phyloP scores from a whole-genome alignment of 1,140 invertebrate genomes.

The Phocides pigmalion region DNA sequence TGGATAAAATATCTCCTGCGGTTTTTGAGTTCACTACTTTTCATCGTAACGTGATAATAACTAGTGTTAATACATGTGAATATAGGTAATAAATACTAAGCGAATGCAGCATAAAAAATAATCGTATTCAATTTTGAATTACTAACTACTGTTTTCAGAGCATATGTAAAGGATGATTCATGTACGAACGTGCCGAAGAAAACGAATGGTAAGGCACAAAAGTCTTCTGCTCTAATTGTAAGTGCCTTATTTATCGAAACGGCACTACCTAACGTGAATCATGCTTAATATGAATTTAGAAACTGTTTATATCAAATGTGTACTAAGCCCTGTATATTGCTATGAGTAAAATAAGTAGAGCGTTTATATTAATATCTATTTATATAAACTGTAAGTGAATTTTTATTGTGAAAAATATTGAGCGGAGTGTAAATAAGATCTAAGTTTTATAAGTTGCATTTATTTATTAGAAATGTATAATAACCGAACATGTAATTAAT shows the following conservation, averaged over 20 bases:
- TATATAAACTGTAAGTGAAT: constrained; percentile 41
- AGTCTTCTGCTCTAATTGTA: neutral
- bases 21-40: constrained; percentile 18
- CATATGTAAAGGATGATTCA: constrained; percentile 39
- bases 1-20: constrained; percentile 3
- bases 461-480: constrained; percentile 15
- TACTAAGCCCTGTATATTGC: constrained; percentile 64
- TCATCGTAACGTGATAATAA: constrained; percentile 80
- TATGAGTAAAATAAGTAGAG: constrained; percentile 53
- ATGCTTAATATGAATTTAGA: constrained; percentile 37
- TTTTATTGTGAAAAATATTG: constrained; percentile 17
- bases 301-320: constrained; percentile 54
- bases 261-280: constrained; percentile 43
- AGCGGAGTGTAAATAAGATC: constrained; percentile 28
- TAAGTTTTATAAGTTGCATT: constrained; percentile 26
- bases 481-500: constrained; percentile 22
- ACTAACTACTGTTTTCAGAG: constrained; percentile 40
- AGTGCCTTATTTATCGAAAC: constrained; percentile 33
- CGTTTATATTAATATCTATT: constrained; percentile 54
- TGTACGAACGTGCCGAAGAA: constrained; percentile 6
- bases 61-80: constrained; percentile 70
- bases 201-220: neutral
- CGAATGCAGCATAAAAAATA: constrained; percentile 42
- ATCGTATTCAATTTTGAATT: constrained; percentile 45
- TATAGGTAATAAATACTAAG: constrained; percentile 61